Evolutionary conservation across 2,797 vertebrate genomes (phyloP).

Genomic region (Pteropus rufus): DNA sequence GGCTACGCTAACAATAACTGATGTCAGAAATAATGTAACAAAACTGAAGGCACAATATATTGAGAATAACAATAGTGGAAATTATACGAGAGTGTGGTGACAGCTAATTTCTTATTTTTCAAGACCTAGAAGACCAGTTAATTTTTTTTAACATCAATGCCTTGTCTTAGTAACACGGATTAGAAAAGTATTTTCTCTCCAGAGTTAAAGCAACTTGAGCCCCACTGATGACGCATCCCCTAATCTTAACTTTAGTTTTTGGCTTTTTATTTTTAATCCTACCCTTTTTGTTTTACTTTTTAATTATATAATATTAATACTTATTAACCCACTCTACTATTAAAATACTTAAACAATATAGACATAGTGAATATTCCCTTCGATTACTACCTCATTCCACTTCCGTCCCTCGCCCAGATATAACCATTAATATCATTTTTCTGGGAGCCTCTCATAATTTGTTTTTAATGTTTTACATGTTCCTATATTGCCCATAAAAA

Average conservation of each 20-base stretch:
- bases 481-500: neutral
- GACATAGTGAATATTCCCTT: neutral
- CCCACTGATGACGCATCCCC: neutral
- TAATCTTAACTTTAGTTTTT: neutral
- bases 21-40: neutral
- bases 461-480: neutral
- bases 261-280: neutral
- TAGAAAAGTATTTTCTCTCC: neutral
- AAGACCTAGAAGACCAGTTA: neutral
- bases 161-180: neutral
- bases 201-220: neutral
- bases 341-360: neutral
- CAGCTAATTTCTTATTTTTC: neutral
- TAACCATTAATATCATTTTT: neutral
- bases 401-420: neutral
- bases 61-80: neutral
- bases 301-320: neutral
- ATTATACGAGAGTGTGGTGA: neutral
- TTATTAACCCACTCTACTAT: neutral
- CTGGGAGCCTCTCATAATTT: neutral
- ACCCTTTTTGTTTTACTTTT: neutral
- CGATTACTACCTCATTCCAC: neutral
- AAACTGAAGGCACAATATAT: neutral
- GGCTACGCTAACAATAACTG: neutral
- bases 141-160: neutral